phyloP scores from a whole-genome alignment of 2,888 invertebrate species.

The Apodemia zela region DNA sequence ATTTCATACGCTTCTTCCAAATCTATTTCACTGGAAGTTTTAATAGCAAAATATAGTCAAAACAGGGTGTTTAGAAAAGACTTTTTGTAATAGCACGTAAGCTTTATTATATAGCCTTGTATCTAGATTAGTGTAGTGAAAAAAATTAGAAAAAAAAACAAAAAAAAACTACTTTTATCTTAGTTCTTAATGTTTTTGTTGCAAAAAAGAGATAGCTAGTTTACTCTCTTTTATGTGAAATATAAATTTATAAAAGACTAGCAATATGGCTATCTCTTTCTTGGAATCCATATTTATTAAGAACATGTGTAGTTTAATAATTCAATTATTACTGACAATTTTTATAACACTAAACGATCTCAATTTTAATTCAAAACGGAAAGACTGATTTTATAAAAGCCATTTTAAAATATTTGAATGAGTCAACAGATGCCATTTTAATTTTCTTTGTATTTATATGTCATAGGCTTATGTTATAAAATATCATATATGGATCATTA shows the following conservation, averaged over 20 bases:
- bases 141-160: background rate
- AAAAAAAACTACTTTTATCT: conserved; percentile 4
- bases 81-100: conserved; percentile 2
- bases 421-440: conserved; percentile 16
- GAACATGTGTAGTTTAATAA: background rate
- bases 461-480: too few species aligned
- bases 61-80: conserved; percentile 9
- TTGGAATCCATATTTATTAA: conserved; percentile 3
- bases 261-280: background rate
- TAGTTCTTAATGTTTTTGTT: background rate
- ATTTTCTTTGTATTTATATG: background rate
- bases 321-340: conserved; percentile 7
- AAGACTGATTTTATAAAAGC: conserved; percentile 26
- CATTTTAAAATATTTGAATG: conserved; percentile 19
- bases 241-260: background rate
- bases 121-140: background rate
- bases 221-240: background rate
- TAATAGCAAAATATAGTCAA: conserved; percentile 7
- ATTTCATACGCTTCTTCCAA: conserved; percentile 13
- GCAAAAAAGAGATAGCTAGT: background rate
- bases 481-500: too few species aligned
- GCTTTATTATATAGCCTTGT: background rate
- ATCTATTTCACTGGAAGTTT: conserved; percentile 5
- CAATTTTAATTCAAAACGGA: conserved; percentile 21
- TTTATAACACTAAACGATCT: conserved; percentile 19